Percentiles rank a stretch among this genome's conserved stretches.
These are phyloP conservation scores for Prunella himalayana DNA, from an alignment of 2,113 vertebrate genomes.

Conservation along the genomic window DNA sequence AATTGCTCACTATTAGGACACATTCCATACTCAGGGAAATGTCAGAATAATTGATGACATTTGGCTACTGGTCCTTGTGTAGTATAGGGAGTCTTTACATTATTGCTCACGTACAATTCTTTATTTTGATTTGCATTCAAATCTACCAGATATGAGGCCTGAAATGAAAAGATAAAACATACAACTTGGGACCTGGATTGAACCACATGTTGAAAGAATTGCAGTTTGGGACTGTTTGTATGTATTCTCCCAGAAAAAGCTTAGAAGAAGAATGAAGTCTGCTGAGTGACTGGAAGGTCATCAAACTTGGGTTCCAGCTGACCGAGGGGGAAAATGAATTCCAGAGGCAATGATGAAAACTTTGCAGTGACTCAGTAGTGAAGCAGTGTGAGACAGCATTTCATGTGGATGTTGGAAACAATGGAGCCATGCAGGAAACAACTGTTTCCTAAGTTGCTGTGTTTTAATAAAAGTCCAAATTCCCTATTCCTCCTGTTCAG, in stretches of 20 bases:
- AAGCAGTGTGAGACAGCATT: neutral
- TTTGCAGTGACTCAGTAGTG: neutral
- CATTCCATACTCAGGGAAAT: slow-evolving; percentile 37
- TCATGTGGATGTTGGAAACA: neutral
- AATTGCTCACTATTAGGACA: slow-evolving; percentile 27
- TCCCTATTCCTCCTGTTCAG: neutral
- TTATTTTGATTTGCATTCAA: slow-evolving; percentile 33
- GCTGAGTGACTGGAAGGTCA: slow-evolving; percentile 48
- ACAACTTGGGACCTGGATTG: neutral
- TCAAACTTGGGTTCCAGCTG: slow-evolving; percentile 23
- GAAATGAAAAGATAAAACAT: slow-evolving; percentile 34
- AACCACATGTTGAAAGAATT: slow-evolving; percentile 6
- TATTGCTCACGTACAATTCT: neutral
- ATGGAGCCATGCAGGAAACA: neutral
- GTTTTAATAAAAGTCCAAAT: neutral
- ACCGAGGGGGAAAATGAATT: slow-evolving; percentile 35
- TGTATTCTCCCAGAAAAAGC: slow-evolving; percentile 9
- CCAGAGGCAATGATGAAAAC: slow-evolving; percentile 22
- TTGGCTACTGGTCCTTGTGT: slow-evolving; percentile 34
- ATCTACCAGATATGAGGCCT: neutral
- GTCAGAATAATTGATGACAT: slow-evolving; percentile 54
- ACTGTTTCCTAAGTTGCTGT: neutral
- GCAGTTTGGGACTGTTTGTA: slow-evolving; percentile 4
- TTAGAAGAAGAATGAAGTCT: slow-evolving; percentile 6
- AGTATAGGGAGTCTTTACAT: neutral